Evolutionary conservation across 2,113 vertebrate genomes (phyloP), one percentile per base, ranked within the genome.

Genomic region (Perognathus longimembris): DNA sequence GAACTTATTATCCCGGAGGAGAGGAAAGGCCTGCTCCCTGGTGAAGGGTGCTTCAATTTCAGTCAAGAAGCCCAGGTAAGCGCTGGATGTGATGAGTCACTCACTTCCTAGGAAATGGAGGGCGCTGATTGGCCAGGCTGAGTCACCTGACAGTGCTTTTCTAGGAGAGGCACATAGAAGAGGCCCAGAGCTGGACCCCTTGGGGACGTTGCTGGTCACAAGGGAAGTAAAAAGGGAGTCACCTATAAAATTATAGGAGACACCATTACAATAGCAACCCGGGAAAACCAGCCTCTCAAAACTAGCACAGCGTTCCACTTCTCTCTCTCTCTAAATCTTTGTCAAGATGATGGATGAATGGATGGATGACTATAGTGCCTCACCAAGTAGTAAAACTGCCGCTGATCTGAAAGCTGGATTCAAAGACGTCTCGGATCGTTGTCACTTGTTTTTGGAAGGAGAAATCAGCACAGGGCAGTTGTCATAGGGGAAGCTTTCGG

Each of bases 401-500:
- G 8, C 57, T 38, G 34, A 10, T 73, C 3, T 71, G 57, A 57
- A 64, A 71, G 70, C 0, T 5, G 26, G 64, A n/a, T 40, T 36
- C 21, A 50, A 81, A 34, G 38, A 28, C 42, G n/a, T 9, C 5
- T 32, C 28, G 1, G 5, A 40, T 42, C 28, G 59, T 3, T 50
- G 4, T 30, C 54, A 28, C 40, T 32, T 63, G 38, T 73, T 61
- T n/a, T 36, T 40, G 22, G 36, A 71, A 34, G 14, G 1, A 7
- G 66, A 30, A 63, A 6, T 61, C 40, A 10, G 38, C n/a, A 17
- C 61, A 17, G 3, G 63, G 34, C 15, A 45, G 15, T 24, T 40
- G 4, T 6, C 5, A 15, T 1, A 7, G 5, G 34, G 4, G 15
- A 3, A 63, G 9, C 26, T 15, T 50, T 22, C 4, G 3, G 34